Evolutionary conservation across 2,113 vertebrate species (phyloP).

Genomic region (Macrotis lagotis): DNA sequence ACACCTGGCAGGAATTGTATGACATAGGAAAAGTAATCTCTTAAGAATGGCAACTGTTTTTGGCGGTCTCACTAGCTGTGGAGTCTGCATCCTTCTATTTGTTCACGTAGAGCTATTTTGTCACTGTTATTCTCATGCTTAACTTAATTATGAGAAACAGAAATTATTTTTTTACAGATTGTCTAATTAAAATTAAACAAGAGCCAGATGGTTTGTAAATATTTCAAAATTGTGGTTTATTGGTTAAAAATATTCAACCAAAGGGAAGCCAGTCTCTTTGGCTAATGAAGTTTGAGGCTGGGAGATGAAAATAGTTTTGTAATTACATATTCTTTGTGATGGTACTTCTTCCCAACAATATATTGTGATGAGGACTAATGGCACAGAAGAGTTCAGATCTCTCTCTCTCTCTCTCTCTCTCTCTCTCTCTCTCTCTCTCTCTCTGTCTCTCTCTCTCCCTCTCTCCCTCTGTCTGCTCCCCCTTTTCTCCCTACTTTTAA

Average conservation of each 20-base stretch:
- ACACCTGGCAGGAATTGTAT: neutral
- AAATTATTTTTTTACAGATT: conserved; percentile 40
- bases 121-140: neutral
- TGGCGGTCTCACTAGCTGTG: neutral
- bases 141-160: conserved; percentile 28
- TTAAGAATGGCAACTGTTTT: neutral
- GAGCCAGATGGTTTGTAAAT: conserved; percentile 30
- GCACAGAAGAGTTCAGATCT: neutral
- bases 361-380: neutral
- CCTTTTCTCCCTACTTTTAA: neutral
- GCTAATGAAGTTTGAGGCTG: neutral
- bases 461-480: neutral
- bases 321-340: neutral
- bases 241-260: neutral
- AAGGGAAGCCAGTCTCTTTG: neutral
- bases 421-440: neutral
- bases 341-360: neutral
- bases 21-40: neutral
- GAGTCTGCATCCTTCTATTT: neutral
- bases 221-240: conserved; percentile 24
- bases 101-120: neutral
- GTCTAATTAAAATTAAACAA: conserved; percentile 47
- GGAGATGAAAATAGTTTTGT: neutral
- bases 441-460: neutral
- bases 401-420: neutral